Evolutionary conservation across 1,140 invertebrate species (phyloP).

Genomic region (Babylonia areolata): DNA sequence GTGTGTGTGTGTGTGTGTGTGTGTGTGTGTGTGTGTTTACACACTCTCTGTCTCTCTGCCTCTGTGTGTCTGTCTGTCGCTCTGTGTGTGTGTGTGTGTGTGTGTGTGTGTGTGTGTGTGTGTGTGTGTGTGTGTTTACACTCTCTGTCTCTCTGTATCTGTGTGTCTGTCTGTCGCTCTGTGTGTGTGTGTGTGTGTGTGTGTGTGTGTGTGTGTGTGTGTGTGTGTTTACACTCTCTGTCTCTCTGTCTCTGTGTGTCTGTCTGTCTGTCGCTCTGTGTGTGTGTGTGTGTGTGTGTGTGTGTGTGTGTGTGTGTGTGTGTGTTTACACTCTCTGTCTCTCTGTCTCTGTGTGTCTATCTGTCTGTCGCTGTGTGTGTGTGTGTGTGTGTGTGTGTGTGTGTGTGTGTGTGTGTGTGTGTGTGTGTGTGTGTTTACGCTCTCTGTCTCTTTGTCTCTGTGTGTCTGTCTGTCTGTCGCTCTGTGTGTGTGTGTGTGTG

Average conservation of each 20-base stretch:
- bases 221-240: too few species aligned
- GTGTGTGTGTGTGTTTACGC: neutral
- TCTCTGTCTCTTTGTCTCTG: neutral
- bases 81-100: neutral
- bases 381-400: slow-evolving; percentile 8
- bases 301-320: too few species aligned
- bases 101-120: neutral
- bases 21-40: neutral
- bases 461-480: neutral
- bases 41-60: too few species aligned
- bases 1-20: neutral
- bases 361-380: neutral
- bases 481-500: too few species aligned
- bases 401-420: neutral
- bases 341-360: too few species aligned
- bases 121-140: neutral
- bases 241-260: neutral
- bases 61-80: neutral
- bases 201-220: neutral
- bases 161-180: neutral
- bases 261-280: neutral
- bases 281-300: too few species aligned
- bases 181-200: slow-evolving; percentile 14
- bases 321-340: too few species aligned
- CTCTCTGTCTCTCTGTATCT: neutral